Base-by-base conservation (phyloP, 2,113 vertebrate species). In the Percopsis transmontana region DNA sequence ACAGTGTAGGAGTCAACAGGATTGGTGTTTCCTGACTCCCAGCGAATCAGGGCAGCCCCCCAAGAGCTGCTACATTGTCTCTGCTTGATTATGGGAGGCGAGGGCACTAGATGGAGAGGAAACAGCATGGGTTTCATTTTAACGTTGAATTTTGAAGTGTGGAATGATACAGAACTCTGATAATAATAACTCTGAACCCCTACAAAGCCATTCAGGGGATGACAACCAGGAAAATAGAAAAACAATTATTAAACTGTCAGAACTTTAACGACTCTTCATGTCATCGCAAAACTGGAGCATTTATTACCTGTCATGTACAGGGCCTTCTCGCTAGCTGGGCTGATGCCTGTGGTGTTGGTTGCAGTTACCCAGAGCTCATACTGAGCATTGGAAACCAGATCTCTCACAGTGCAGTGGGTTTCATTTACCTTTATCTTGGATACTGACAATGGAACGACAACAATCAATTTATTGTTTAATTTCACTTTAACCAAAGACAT, bases 361-460 rank as follows among this genome's bases (percentile, higher is more conserved):
- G 97, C 97, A 2, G 91, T 95, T 69, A 97, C 95, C 96, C 95
- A 98, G 66, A 99, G 95, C 76, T 98, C 95, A 40, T 98, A 99
- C 76, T 97, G 95, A 15, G 94, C 94, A 2, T 97, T 96, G 0
- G 96, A 94, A 73, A 91, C 72, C 69, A 99, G 91, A 14, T 93
- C 84, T 20, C 53, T 87, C 71, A 99, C 94, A 0, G 91, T 94
- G 86, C 93, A 95, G 68, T 97, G 95, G 0, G 95, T 97, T 90
- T 98, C 97, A 84, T 96, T 98, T 76, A 96, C 89, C 21, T 89
- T 94, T 9, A 93, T 53, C 10, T 80, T 91, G 24, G 84, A 91
- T 15, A 89, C 97, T 99, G 83, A 38, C 75, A 67, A 72, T 60
- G 1, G 2, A 58, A 51, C 60, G 80, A 66, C 55, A 44, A 77